Conservation (phyloP, 2,888 invertebrate genomes). For the Eristalinus sepulchralis region DNA sequence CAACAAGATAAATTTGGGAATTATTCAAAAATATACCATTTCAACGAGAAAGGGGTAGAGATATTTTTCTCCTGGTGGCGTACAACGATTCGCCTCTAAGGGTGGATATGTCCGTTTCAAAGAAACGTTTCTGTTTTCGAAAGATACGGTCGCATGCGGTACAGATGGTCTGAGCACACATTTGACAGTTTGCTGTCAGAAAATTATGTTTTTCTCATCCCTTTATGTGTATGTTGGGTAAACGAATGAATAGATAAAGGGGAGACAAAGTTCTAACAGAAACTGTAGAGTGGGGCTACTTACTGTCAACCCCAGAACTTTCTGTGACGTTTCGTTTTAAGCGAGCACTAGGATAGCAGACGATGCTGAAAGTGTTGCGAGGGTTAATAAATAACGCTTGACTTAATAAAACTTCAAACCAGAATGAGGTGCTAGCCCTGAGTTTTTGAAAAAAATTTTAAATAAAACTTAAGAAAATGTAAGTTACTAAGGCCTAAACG, state of each 20-base stretch:
- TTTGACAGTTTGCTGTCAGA: constrained; percentile 56
- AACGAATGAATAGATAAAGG: constrained; percentile 52
- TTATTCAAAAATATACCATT: constrained; percentile 62
- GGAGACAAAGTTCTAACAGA: constrained; percentile 40
- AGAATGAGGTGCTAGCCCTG: no score
- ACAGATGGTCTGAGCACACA: constrained; percentile 60
- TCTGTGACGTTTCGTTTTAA: no score
- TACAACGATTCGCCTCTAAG: not conserved
- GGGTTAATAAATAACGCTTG: no score
- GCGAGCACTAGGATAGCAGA: not conserved
- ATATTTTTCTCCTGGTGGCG: constrained; percentile 16
- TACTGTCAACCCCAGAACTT: not conserved
- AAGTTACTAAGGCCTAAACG: no score
- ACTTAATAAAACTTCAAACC: no score
- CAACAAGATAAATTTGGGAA: constrained; percentile 64
- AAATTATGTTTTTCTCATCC: constrained; percentile 63
- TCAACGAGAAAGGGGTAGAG: constrained; percentile 9
- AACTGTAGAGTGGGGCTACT: not conserved
- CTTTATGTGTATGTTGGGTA: constrained; percentile 44
- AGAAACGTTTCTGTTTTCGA: not conserved
- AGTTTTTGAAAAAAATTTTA: no score
- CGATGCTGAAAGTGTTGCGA: not conserved
- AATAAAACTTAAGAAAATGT: no score
- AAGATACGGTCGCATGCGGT: constrained; percentile 1
- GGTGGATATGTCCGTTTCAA: not conserved